phyloP scores from a whole-genome alignment of 2,113 vertebrate genomes.

The Ceratotherium simum region DNA sequence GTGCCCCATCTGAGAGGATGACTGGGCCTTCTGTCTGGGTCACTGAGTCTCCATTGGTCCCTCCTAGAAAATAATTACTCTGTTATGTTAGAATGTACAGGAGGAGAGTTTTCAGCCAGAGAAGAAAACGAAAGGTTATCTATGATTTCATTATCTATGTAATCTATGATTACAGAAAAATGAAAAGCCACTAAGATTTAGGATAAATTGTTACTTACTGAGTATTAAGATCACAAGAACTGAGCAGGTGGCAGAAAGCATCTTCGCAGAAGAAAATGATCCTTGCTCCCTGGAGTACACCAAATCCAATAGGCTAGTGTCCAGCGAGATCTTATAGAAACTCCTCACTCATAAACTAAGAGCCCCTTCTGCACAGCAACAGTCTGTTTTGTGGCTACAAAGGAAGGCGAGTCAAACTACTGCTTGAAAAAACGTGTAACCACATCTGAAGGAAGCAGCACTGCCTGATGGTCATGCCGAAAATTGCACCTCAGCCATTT shows the following conservation, averaged over 20 bases:
- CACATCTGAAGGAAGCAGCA: background rate
- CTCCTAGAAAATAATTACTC: background rate
- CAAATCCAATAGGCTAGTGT: background rate
- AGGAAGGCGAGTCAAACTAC: rapidly evolving
- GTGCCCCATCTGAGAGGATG: background rate
- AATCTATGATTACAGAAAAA: background rate
- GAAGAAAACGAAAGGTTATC: background rate
- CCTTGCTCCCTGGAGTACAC: background rate
- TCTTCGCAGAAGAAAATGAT: background rate
- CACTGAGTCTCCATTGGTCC: background rate
- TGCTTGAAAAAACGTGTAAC: background rate
- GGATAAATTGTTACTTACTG: conserved; percentile 36
- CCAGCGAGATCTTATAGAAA: background rate
- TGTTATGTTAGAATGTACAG: background rate
- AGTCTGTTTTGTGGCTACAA: background rate
- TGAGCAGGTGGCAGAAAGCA: conserved; percentile 5
- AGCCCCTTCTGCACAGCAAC: background rate
- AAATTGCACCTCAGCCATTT: background rate
- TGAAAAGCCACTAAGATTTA: background rate
- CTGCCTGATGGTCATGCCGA: background rate
- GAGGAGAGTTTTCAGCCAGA: background rate
- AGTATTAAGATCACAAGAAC: background rate
- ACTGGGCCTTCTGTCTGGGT: background rate
- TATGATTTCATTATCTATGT: too few relatives aligned
- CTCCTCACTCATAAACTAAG: background rate